These are phyloP conservation scores for Drosophila pectinifera DNA, from an alignment of 1,140 invertebrate genomes.

Conservation along the genomic window DNA sequence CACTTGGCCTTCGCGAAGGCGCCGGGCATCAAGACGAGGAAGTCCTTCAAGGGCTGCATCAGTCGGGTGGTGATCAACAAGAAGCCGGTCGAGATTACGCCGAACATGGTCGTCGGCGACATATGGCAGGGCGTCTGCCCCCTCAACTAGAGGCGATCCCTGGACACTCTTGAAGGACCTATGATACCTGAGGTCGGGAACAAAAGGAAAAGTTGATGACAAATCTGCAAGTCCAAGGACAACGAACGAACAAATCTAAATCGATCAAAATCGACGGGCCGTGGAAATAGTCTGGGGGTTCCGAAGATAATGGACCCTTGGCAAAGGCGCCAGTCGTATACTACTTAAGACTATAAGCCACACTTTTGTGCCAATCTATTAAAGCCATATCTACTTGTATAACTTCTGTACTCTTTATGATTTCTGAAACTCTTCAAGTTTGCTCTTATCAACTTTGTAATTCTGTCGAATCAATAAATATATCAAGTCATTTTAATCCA, in stretches of 20 bases:
- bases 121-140: conserved; percentile 91
- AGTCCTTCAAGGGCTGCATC: conserved; percentile 94
- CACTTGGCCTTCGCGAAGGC: conserved; percentile 88
- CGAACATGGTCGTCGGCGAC: conserved; percentile 88
- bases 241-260: conserved; percentile 65
- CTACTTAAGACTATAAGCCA: conserved; percentile 34
- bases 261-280: conserved; percentile 67
- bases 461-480: conserved; percentile 12
- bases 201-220: conserved; percentile 31
- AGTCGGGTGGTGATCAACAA: conserved; percentile 89
- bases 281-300: conserved; percentile 1
- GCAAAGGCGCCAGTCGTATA: conserved; percentile 56
- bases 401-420: conserved; percentile 4
- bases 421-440: conserved; percentile 9
- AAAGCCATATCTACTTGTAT: conserved; percentile 14
- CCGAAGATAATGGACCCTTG: conserved; percentile 3
- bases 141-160: conserved; percentile 86
- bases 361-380: conserved; percentile 65
- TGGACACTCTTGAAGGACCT: conserved; percentile 13
- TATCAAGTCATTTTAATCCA: conserved; percentile 8
- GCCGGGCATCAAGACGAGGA: conserved; percentile 87
- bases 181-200: conserved; percentile 19
- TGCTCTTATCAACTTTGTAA: neutral
- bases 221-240: conserved; percentile 36
- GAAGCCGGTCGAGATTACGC: conserved; percentile 87